Evolutionary conservation across 2,797 vertebrate genomes (phyloP).

Genomic region (Aulostomus chinensis): DNA sequence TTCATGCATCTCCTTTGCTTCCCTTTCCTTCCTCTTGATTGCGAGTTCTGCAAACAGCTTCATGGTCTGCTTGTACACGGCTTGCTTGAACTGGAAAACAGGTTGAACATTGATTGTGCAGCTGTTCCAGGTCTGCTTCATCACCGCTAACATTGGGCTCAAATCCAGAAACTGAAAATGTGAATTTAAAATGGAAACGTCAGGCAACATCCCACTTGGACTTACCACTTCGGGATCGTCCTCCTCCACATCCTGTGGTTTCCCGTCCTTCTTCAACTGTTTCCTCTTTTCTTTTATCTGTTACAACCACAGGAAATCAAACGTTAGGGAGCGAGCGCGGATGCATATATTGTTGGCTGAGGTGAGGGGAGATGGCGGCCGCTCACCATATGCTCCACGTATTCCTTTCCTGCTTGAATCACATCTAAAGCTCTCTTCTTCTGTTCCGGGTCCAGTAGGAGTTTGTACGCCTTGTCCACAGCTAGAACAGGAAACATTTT

Average conservation of each 20-base stretch:
- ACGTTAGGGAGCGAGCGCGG: too few relatives aligned
- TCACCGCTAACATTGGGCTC: too few relatives aligned
- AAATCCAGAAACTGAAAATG: too few relatives aligned
- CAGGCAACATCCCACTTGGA: too few relatives aligned
- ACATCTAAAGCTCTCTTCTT: conserved; percentile 97
- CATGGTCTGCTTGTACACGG: conserved; percentile 99
- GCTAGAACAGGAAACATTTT: conserved; percentile 75
- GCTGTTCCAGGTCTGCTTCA: too few relatives aligned
- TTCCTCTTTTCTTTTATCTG: conserved; percentile 97
- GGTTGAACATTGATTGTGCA: too few relatives aligned
- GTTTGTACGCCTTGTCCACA: conserved; percentile 98
- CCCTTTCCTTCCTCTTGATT: conserved; percentile 98
- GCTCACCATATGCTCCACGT: conserved; percentile 95
- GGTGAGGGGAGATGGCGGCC: not conserved
- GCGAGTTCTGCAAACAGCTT: conserved; percentile 98
- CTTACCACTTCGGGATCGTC: conserved; percentile 93
- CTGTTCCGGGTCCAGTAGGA: conserved; percentile 91
- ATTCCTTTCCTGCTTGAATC: conserved; percentile 94
- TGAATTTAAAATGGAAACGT: too few relatives aligned
- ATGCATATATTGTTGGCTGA: too few relatives aligned
- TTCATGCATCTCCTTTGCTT: conserved; percentile 99
- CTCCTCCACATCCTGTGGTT: conserved; percentile 86
- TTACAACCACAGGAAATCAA: not conserved
- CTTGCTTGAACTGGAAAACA: conserved; percentile 89
- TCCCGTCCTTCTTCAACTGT: conserved; percentile 96